Evolutionary conservation across 2,113 vertebrate species (phyloP).

Genomic region (Erythrolamprus reginae): DNA sequence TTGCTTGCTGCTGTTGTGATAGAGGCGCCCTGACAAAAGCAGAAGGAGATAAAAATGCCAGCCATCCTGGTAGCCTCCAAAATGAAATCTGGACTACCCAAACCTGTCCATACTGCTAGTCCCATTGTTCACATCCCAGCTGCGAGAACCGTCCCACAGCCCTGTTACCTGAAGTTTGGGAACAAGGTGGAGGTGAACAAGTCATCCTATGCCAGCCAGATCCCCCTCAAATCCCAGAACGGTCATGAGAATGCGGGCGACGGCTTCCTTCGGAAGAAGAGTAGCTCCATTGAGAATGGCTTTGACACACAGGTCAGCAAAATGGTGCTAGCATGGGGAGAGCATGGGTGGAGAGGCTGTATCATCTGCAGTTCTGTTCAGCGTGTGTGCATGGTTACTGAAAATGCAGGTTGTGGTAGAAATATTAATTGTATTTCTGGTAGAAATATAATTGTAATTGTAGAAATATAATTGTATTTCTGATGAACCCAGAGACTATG

Average conservation of each 20-base stretch:
- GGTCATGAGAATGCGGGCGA: conserved; percentile 66
- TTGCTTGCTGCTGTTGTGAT: conserved; percentile 53
- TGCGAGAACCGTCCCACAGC: conserved; percentile 76
- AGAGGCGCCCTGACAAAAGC: conserved; percentile 73
- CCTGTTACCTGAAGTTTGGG: conserved; percentile 78
- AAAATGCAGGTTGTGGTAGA: not conserved
- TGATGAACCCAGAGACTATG: fast-evolving
- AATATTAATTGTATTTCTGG: not conserved
- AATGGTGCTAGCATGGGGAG: not conserved
- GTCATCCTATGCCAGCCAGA: conserved; percentile 72
- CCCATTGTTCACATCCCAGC: conserved; percentile 85
- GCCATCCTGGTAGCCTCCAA: conserved; percentile 92
- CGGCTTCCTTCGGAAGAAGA: conserved; percentile 62
- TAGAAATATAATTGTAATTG: not conserved
- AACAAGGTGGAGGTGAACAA: conserved; percentile 79
- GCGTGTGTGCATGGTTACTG: not conserved
- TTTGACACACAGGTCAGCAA: conserved; percentile 86
- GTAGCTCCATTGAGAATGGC: conserved; percentile 65
- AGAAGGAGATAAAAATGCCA: conserved; percentile 91
- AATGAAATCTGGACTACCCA: conserved; percentile 98
- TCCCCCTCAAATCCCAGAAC: conserved; percentile 74
- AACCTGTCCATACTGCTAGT: conserved; percentile 89
- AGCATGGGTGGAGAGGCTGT: not conserved
- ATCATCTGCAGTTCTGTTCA: not conserved
- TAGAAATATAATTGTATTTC: not conserved